Evolutionary conservation across 2,113 vertebrate genomes (phyloP).

Genomic region (Laticauda laticaudata): DNA sequence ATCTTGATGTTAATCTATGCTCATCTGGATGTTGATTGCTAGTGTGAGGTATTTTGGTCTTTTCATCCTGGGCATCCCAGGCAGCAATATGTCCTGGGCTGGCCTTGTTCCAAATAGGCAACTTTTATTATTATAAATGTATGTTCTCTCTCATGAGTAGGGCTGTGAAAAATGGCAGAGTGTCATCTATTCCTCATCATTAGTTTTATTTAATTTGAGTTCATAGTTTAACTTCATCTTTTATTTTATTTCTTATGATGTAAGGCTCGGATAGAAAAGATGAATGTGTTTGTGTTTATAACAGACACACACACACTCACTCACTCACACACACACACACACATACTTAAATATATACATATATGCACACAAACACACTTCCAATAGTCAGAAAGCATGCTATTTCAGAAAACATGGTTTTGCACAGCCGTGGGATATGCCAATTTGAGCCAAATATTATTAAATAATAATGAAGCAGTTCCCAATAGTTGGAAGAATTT

Average conservation of each 20-base stretch:
- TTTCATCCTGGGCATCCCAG: neutral
- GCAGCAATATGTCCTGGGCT: neutral
- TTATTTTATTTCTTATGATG: neutral
- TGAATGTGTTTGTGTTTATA: neutral
- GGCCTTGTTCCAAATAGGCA: neutral
- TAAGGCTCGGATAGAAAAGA: neutral
- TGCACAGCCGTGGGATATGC: conserved; percentile 9
- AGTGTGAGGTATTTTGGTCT: neutral
- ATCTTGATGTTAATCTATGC: neutral
- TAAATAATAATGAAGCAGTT: conserved; percentile 31
- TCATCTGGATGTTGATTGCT: neutral
- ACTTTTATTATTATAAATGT: neutral
- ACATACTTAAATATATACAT: neutral
- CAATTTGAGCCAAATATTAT: neutral
- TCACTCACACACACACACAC: neutral
- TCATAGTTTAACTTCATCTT: neutral
- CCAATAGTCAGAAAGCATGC: neutral
- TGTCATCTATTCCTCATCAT: neutral
- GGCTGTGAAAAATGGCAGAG: neutral
- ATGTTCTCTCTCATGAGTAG: neutral
- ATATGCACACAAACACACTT: neutral
- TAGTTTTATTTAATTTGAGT: neutral
- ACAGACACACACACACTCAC: neutral
- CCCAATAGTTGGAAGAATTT: conserved; percentile 34
- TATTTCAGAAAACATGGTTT: conserved; percentile 9